A percentile compares a stretch with the other conserved stretches of the same genome.
Conservation (phyloP, 2,113 vertebrate species). For the Heterochromis multidens region DNA sequence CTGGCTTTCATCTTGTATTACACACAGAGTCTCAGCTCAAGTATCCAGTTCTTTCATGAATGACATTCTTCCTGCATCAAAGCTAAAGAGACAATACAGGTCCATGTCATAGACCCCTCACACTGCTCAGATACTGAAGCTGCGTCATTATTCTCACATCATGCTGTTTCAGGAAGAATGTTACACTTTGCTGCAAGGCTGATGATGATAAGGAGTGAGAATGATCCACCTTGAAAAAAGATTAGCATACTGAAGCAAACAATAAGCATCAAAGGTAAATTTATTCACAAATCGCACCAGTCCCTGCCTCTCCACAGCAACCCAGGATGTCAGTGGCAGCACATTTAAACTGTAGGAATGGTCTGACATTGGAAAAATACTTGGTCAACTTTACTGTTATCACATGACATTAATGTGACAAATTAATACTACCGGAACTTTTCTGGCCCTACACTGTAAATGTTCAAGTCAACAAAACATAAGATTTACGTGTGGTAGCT, state of each 20-base stretch:
- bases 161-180: background rate
- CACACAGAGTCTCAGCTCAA: background rate
- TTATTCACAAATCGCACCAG: too few relatives aligned
- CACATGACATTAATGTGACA: too few relatives aligned
- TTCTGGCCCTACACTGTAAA: too few relatives aligned
- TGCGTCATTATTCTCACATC: slow-evolving; percentile 2
- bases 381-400: too few relatives aligned
- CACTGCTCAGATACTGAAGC: background rate
- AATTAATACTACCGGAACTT: too few relatives aligned
- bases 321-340: too few relatives aligned
- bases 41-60: background rate
- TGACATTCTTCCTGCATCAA: background rate
- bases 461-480: too few relatives aligned
- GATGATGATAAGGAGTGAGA: background rate
- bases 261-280: background rate
- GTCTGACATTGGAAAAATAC: too few relatives aligned
- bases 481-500: too few relatives aligned
- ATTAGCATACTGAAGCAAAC: background rate
- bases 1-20: background rate
- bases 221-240: background rate
- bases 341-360: too few relatives aligned
- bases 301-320: too few relatives aligned
- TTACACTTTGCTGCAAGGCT: background rate
- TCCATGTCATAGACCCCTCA: background rate
- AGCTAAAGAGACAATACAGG: background rate